Evolutionary conservation across 2,888 invertebrate genomes (phyloP).

Genomic region (Dasypolia templi): DNA sequence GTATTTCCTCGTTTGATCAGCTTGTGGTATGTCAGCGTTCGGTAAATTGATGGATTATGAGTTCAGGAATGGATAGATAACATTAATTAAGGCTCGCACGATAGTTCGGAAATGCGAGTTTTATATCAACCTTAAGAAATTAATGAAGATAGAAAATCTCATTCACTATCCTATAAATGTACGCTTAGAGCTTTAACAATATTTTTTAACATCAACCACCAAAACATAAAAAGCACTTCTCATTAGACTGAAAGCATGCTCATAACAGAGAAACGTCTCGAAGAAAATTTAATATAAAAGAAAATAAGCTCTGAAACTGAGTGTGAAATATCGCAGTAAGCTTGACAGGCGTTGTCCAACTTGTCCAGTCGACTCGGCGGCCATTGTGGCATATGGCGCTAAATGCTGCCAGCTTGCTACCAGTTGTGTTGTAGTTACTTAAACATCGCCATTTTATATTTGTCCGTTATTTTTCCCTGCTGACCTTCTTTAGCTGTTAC

Average conservation of each 20-base stretch:
- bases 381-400: slow-evolving; percentile 19
- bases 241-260: background rate
- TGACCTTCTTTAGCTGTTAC: slow-evolving; percentile 1
- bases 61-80: too few relatives aligned
- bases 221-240: background rate
- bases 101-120: too few relatives aligned
- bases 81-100: too few relatives aligned
- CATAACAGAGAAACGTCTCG: background rate
- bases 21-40: too few relatives aligned
- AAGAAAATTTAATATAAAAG: too few relatives aligned
- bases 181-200: background rate
- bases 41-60: too few relatives aligned
- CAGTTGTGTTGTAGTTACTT: too few relatives aligned
- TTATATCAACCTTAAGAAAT: too few relatives aligned
- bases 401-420: slow-evolving; percentile 22
- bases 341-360: slow-evolving; percentile 48
- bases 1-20: too few relatives aligned
- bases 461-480: too few relatives aligned
- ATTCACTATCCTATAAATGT: too few relatives aligned
- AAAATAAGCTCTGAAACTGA: slow-evolving; percentile 17
- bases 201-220: background rate
- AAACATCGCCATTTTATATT: slow-evolving; percentile 30
- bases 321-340: slow-evolving; percentile 43
- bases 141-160: too few relatives aligned
- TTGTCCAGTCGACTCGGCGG: slow-evolving; percentile 35